phyloP scores from a whole-genome alignment of 2,113 vertebrate species.

The Rhizomys pruinosus region DNA sequence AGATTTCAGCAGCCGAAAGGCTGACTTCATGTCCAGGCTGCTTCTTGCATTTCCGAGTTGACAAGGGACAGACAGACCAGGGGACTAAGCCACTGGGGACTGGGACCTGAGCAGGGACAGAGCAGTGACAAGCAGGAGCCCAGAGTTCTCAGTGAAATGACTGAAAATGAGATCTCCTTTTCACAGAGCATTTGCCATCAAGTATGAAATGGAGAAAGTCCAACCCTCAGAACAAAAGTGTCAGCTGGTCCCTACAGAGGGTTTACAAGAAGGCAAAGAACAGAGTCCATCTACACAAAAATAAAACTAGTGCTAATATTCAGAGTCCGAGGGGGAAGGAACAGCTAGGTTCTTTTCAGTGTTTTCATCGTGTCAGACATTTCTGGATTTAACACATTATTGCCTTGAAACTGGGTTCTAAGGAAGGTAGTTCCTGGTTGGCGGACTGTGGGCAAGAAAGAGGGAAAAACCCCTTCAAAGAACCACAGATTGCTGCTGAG shows the following conservation, averaged over 20 bases:
- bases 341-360: background rate
- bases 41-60: background rate
- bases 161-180: background rate
- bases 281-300: rapidly evolving
- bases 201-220: rapidly evolving
- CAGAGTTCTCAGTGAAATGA: rapidly evolving
- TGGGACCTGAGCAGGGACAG: too few species aligned
- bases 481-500: background rate
- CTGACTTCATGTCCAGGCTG: too few species aligned
- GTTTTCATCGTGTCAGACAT: background rate
- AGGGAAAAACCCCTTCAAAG: background rate
- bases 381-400: background rate
- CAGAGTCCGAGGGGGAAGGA: background rate
- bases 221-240: rapidly evolving
- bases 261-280: background rate
- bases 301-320: background rate
- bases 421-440: background rate
- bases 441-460: too few species aligned
- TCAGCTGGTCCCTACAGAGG: background rate
- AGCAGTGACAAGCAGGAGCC: background rate
- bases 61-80: too few species aligned
- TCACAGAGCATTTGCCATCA: rapidly evolving
- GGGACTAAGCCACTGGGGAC: rapidly evolving
- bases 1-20: background rate
- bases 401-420: background rate